These are phyloP conservation scores for Sebastes nivosus DNA, from an alignment of 2,797 vertebrate species.

Conservation along the genomic window DNA sequence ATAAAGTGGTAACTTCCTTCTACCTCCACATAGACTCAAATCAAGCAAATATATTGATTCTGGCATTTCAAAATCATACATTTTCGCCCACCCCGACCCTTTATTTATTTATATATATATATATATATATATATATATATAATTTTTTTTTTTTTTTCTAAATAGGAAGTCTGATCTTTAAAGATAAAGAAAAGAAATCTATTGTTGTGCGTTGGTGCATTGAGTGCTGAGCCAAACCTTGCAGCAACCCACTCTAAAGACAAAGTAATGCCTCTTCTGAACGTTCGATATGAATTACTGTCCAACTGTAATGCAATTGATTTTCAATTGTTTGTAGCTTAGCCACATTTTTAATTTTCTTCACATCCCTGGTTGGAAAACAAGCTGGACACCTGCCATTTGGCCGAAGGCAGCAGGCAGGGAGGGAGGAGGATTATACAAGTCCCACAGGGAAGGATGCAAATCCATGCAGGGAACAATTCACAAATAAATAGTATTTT, in stretches of 20 bases:
- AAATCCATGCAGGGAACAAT: not conserved
- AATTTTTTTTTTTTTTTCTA: not conserved
- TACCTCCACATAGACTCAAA: too few species aligned
- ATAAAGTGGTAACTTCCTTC: too few species aligned
- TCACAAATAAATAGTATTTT: not conserved
- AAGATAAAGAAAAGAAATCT: not conserved
- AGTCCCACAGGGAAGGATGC: not conserved
- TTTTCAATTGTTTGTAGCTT: slow-evolving; percentile 13
- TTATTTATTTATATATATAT: too few species aligned
- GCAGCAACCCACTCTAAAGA: not conserved
- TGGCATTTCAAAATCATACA: too few species aligned
- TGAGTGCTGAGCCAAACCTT: not conserved
- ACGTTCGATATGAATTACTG: not conserved
- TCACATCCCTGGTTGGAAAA: not conserved
- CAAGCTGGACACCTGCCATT: not conserved
- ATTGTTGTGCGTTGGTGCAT: not conserved
- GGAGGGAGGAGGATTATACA: not conserved
- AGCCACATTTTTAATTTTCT: not conserved
- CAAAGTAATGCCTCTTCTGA: not conserved
- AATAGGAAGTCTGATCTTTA: not conserved
- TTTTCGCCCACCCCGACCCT: too few species aligned
- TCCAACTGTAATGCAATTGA: not conserved
- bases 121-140: too few species aligned
- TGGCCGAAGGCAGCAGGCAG: not conserved
- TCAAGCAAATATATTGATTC: too few species aligned